A percentile compares a stretch with the other conserved stretches of the same genome.
These are phyloP conservation scores for Gavia stellata DNA, from an alignment of 2,113 vertebrate species.

Conservation along the genomic window DNA sequence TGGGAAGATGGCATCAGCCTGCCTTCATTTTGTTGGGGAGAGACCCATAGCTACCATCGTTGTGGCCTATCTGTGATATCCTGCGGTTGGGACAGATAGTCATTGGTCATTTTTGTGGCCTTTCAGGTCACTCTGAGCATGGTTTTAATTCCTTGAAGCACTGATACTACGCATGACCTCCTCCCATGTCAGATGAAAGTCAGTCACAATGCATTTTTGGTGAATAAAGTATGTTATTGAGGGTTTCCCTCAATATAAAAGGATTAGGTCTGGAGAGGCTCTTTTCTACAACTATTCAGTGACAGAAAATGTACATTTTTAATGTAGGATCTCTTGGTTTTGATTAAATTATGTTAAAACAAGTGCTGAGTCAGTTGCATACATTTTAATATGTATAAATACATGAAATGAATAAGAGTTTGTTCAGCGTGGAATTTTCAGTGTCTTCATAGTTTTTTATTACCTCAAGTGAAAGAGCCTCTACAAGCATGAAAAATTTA, in stretches of 20 bases:
- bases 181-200: not conserved
- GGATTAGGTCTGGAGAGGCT: not conserved
- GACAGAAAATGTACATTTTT: not conserved
- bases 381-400: not conserved
- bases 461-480: not conserved
- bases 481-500: not conserved
- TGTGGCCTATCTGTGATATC: not conserved
- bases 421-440: not conserved
- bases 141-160: not conserved
- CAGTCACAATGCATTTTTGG: not conserved
- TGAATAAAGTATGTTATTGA: not conserved
- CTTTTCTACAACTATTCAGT: not conserved
- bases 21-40: not conserved
- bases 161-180: not conserved
- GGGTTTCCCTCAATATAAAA: not conserved
- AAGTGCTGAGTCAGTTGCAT: not conserved
- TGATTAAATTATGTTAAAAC: not conserved
- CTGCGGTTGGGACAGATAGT: not conserved
- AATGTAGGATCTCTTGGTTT: not conserved
- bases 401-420: not conserved
- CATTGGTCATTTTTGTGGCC: not conserved
- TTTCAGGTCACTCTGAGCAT: not conserved
- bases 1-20: not conserved
- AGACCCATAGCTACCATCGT: not conserved
- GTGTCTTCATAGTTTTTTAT: not conserved